Conservation (phyloP, 2,797 vertebrate genomes). For the Labroides dimidiatus region DNA sequence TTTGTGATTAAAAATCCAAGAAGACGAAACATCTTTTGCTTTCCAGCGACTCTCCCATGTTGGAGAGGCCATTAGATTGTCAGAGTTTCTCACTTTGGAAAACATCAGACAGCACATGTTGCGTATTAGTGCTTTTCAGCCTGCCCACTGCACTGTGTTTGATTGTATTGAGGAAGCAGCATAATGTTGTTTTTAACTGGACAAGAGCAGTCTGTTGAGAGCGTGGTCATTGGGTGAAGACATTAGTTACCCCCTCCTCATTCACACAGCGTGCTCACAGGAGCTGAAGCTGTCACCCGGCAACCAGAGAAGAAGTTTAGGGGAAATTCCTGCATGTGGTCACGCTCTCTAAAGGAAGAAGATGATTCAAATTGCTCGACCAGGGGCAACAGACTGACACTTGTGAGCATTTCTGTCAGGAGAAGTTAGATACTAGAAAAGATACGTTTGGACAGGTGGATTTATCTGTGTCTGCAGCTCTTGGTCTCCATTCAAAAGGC, state of each 20-base stretch:
- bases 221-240: constrained; percentile 73
- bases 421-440: constrained; percentile 30
- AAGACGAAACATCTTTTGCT: neutral
- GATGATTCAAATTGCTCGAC: constrained; percentile 54
- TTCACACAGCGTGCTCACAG: constrained; percentile 72
- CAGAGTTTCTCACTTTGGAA: constrained; percentile 18
- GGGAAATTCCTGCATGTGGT: constrained; percentile 72
- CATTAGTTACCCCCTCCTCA: constrained; percentile 72
- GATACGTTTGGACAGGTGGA: constrained; percentile 23
- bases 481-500: constrained; percentile 24
- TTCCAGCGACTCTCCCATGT: constrained; percentile 26
- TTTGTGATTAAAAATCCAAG: too few species aligned
- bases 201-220: constrained; percentile 79
- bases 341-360: constrained; percentile 53
- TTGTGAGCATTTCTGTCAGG: constrained; percentile 12
- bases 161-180: constrained; percentile 69
- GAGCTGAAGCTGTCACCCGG: constrained; percentile 76
- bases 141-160: constrained; percentile 57
- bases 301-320: constrained; percentile 73
- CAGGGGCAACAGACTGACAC: constrained; percentile 16
- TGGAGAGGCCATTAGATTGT: constrained; percentile 21
- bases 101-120: constrained; percentile 66
- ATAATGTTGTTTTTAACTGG: constrained; percentile 74
- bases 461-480: constrained; percentile 22
- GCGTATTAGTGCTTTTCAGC: constrained; percentile 63